Base-by-base conservation (phyloP, 2,888 invertebrate genomes). In the Diarsia brunnea region DNA sequence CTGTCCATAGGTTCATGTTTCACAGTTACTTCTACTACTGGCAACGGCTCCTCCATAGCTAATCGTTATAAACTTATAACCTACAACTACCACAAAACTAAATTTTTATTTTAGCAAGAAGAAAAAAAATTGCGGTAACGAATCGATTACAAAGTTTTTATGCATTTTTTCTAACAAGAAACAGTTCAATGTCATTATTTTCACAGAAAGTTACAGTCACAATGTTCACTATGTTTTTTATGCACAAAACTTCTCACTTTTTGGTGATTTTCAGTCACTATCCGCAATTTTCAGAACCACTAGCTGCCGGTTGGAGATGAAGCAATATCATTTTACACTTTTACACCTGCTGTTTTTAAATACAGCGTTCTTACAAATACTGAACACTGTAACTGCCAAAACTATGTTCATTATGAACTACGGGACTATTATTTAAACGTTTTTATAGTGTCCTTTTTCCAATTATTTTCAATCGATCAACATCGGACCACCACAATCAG, bases 1-100 rank as follows among this genome's bases (percentile, higher is more conserved):
- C 49, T n/a, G 10, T 78, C 74, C 5, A 73, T 60, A 43, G 70
- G 73, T 71, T 87, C 87, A n/a, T 73, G 27, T 75, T 88, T 85
- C n/a, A 87, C 73, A 72, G 79, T 60, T 69, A 88, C 61, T 77
- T 85, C 76, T 24, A 74, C 66, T 53, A 79, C 12, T 69, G 55
- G 11, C 63, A 63, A 45, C 68, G 72, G 38, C 31, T 61, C 66
- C 74, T 88, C 88, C 87, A 87, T 87, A 11, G 51, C 74, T 72
- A 75, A 78, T 69, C 74, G 69, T 2, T 27, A 49, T 73, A 86
- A 77, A 70, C 76, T 2, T 27, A 49, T 73, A 86, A 77, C 72
- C 76, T 73, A 81, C 79, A 75, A 67, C 2, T 24, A 16, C 55
- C 43, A 69, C 55, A 76, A 71, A 75, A 71, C 73, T 12, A 69